Evolutionary conservation across 2,888 invertebrate species (phyloP).

Genomic region (Yponomeuta evonymella): DNA sequence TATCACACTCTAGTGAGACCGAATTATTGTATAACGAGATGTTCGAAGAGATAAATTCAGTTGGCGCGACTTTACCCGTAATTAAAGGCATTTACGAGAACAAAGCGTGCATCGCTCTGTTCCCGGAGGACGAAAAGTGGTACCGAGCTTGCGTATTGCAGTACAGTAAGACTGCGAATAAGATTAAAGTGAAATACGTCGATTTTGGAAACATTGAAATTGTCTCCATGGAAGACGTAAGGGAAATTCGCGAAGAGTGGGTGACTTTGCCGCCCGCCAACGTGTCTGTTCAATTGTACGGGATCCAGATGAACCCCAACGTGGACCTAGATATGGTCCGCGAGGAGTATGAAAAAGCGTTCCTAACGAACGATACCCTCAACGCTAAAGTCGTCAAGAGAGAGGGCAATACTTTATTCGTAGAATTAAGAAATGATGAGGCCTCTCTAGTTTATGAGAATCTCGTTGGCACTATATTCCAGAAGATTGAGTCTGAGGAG

Average conservation of each 20-base stretch:
- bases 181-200: conserved; percentile 80
- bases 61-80: conserved; percentile 53
- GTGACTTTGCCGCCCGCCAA: conserved; percentile 68
- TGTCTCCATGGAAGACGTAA: conserved; percentile 58
- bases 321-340: conserved; percentile 42
- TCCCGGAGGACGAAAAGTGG: conserved; percentile 79
- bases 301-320: conserved; percentile 45
- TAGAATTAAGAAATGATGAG: conserved; percentile 46
- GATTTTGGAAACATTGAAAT: conserved; percentile 84
- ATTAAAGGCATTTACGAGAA: conserved; percentile 62
- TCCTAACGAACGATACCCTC: conserved; percentile 52
- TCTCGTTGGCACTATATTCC: conserved; percentile 32
- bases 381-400: conserved; percentile 41
- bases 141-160: conserved; percentile 81
- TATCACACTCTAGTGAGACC: conserved; percentile 38
- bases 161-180: conserved; percentile 50
- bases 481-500: background rate
- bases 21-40: conserved; percentile 62
- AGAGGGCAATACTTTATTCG: conserved; percentile 34
- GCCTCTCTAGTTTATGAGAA: conserved; percentile 44
- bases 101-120: conserved; percentile 79
- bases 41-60: conserved; percentile 63
- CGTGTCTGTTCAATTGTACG: conserved; percentile 64
- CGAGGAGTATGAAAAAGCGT: conserved; percentile 39
- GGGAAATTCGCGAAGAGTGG: conserved; percentile 69